Evolutionary conservation across 2,888 invertebrate species (phyloP).

Genomic region (Vesta saturnalis): DNA sequence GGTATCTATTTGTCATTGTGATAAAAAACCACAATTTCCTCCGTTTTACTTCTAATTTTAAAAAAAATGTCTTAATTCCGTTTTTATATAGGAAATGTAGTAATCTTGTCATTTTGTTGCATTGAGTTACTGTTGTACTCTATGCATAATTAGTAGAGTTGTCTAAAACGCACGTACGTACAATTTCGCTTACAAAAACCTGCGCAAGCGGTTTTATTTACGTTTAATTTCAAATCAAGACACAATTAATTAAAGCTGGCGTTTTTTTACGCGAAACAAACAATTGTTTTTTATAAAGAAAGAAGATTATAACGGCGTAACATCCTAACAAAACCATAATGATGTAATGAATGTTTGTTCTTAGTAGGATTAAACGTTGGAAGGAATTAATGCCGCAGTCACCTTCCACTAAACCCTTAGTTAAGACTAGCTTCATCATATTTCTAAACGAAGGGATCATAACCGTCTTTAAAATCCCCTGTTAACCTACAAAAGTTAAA

Average conservation of each 20-base stretch:
- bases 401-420: background rate
- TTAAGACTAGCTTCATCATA: background rate
- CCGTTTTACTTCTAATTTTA: no score
- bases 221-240: no score
- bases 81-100: no score
- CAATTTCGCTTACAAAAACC: no score
- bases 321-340: conserved; percentile 7
- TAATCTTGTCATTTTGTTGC: no score
- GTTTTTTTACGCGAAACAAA: no score
- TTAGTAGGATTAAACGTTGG: conserved; percentile 6
- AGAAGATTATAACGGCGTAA: background rate
- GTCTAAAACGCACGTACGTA: no score
- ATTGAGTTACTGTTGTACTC: no score
- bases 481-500: conserved; percentile 9
- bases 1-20: background rate
- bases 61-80: no score
- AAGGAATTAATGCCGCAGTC: conserved; percentile 11
- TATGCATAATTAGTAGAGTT: no score
- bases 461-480: background rate
- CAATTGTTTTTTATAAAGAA: conserved; percentile 8
- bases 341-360: conserved; percentile 12
- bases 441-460: background rate
- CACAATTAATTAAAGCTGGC: background rate
- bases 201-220: no score
- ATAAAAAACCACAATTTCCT: background rate